These are phyloP conservation scores for Lepeophtheirus nordmannii DNA, from an alignment of 2,888 invertebrate genomes.

Conservation along the genomic window DNA sequence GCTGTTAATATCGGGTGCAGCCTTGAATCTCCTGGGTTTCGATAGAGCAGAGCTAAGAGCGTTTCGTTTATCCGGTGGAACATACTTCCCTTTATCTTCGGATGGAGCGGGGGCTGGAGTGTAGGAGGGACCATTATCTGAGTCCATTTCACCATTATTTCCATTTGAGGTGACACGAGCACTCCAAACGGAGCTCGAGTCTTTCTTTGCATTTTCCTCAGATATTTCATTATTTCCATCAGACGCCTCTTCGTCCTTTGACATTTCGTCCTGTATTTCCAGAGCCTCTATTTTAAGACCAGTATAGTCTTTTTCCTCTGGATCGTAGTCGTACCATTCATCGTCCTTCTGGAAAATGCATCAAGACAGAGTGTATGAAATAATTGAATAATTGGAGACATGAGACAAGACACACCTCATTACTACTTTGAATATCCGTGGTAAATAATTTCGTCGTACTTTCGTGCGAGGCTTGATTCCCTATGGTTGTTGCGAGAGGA, in stretches of 20 bases:
- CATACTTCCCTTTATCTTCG: neutral
- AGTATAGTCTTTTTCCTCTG: conserved; percentile 5
- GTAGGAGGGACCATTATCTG: too few relatives aligned
- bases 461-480: too few relatives aligned
- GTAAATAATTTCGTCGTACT: too few relatives aligned
- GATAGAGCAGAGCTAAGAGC: too few relatives aligned
- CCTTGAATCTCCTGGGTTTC: neutral
- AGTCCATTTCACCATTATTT: too few relatives aligned
- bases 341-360: conserved; percentile 7
- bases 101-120: neutral
- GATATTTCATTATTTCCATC: conserved; percentile 8
- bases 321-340: conserved; percentile 19
- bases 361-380: too few relatives aligned
- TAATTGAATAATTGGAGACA: too few relatives aligned
- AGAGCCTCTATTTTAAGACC: conserved; percentile 18
- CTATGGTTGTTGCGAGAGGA: too few relatives aligned
- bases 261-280: conserved; percentile 11
- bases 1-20: conserved; percentile 22
- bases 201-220: neutral
- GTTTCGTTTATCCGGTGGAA: too few relatives aligned
- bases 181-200: neutral
- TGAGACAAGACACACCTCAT: too few relatives aligned
- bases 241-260: conserved; percentile 20
- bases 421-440: too few relatives aligned
- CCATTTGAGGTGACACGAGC: neutral